These are phyloP conservation scores for Saturnia pavonia DNA, from an alignment of 2,888 invertebrate genomes.

Conservation along the genomic window DNA sequence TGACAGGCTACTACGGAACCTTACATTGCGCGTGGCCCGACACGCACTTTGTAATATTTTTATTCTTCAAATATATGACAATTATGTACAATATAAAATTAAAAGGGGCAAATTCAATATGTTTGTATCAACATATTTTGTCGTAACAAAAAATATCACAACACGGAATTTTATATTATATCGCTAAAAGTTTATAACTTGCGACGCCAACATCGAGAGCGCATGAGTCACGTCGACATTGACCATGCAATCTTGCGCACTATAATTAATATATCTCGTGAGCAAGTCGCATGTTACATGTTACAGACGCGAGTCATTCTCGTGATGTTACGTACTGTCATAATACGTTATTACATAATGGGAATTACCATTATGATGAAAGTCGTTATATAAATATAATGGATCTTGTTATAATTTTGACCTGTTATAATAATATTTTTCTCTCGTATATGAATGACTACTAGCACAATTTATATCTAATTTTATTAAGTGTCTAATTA, in stretches of 20 bases:
- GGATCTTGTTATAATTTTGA: background rate
- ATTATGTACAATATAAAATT: no score
- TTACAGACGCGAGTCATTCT: background rate
- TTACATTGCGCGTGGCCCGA: no score
- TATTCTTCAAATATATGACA: no score
- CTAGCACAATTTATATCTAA: no score
- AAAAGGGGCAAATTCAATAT: no score
- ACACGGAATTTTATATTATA: background rate
- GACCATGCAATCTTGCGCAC: conserved; percentile 26
- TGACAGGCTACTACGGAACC: no score
- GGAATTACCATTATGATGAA: conserved; percentile 3
- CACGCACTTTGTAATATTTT: no score
- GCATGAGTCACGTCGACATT: conserved; percentile 30
- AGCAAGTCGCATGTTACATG: conserved; percentile 6
- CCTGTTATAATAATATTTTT: background rate
- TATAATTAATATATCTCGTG: conserved; percentile 27
- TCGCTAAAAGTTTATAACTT: conserved; percentile 31
- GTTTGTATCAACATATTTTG: no score
- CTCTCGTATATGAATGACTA: background rate
- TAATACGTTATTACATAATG: conserved; percentile 11
- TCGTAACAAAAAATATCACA: no score
- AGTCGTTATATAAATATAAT: background rate
- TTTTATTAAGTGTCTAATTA: no score
- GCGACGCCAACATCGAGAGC: conserved; percentile 20
- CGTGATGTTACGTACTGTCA: background rate